Evolutionary conservation across 1,140 invertebrate genomes (phyloP).

Genomic region (Drosophila persimilis): DNA sequence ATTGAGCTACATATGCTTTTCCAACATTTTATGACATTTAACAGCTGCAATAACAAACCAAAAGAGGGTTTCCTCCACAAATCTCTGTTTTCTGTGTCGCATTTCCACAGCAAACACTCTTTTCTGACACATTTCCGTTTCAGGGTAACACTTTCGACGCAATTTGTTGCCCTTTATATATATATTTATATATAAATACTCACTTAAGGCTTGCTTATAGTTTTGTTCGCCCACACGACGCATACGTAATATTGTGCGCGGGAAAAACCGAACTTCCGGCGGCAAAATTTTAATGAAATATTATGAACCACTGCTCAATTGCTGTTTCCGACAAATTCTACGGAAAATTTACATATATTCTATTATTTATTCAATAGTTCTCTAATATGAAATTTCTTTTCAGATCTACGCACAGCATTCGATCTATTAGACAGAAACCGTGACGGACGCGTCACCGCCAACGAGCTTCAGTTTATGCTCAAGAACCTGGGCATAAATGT

Average conservation of each 20-base stretch:
- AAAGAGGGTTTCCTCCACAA: constrained; percentile 10
- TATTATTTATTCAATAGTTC: neutral
- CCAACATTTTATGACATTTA: neutral
- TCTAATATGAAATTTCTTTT: constrained; percentile 51
- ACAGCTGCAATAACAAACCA: constrained; percentile 11
- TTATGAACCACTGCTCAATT: neutral
- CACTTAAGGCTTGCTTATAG: constrained; percentile 15
- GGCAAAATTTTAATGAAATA: neutral
- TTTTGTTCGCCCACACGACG: constrained; percentile 19
- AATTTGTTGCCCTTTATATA: constrained; percentile 33
- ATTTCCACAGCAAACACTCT: constrained; percentile 47
- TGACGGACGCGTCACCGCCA: constrained; percentile 88
- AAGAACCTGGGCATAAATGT: constrained; percentile 89
- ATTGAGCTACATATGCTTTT: constrained; percentile 1
- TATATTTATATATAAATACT: no score
- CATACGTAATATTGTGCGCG: constrained; percentile 32
- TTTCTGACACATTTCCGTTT: constrained; percentile 40
- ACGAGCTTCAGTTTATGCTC: constrained; percentile 90
- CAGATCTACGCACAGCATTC: constrained; percentile 90
- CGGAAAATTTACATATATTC: no score
- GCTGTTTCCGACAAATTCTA: neutral
- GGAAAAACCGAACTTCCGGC: constrained; percentile 6
- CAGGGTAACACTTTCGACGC: constrained; percentile 19
- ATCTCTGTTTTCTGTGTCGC: neutral
- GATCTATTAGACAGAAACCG: constrained; percentile 89